A percentile compares a stretch with the other conserved stretches of the same genome.
Evolutionary conservation across 2,113 vertebrate genomes (phyloP).

Genomic region (Synchiropus splendidus): DNA sequence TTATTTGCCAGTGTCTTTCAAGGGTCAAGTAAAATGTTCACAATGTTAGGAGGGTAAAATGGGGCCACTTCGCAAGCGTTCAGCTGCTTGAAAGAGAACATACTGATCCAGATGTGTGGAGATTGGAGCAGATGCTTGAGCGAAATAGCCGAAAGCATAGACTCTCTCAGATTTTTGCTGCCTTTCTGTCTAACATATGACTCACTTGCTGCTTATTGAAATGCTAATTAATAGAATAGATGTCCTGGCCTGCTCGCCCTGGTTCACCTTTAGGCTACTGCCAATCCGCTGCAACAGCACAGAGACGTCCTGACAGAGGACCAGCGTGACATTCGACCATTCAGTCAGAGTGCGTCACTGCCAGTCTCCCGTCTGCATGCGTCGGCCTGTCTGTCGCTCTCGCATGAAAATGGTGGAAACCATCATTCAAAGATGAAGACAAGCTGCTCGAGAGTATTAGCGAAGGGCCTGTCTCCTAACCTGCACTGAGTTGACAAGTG

Average conservation of each 20-base stretch:
- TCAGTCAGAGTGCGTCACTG: slow-evolving; percentile 26
- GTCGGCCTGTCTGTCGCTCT: slow-evolving; percentile 20
- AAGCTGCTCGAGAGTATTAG: slow-evolving; percentile 44
- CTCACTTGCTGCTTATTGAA: slow-evolving; percentile 38
- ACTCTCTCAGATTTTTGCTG: background rate
- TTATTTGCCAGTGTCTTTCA: too few species aligned
- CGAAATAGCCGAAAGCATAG: slow-evolving; percentile 9
- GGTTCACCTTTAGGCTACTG: slow-evolving; percentile 48
- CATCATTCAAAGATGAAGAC: slow-evolving; percentile 30
- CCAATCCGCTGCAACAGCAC: slow-evolving; percentile 40
- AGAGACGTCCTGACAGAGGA: slow-evolving; percentile 25
- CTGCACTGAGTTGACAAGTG: slow-evolving; percentile 29
- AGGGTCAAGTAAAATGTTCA: too few species aligned
- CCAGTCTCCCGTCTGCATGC: slow-evolving; percentile 20
- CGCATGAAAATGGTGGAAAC: slow-evolving; percentile 26
- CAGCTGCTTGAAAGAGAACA: background rate
- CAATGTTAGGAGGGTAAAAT: too few species aligned
- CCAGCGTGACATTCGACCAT: slow-evolving; percentile 18
- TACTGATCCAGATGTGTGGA: slow-evolving; percentile 10
- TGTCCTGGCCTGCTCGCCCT: slow-evolving; percentile 17
- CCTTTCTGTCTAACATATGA: slow-evolving; percentile 12
- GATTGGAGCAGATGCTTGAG: background rate
- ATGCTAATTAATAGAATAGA: slow-evolving; percentile 55
- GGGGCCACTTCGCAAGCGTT: too few species aligned
- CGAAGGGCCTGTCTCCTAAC: slow-evolving; percentile 29